Evolutionary conservation across 1,140 invertebrate species (phyloP), one percentile per base, ranked within the genome.

Genomic region (Pseudobourletiella spinata): DNA sequence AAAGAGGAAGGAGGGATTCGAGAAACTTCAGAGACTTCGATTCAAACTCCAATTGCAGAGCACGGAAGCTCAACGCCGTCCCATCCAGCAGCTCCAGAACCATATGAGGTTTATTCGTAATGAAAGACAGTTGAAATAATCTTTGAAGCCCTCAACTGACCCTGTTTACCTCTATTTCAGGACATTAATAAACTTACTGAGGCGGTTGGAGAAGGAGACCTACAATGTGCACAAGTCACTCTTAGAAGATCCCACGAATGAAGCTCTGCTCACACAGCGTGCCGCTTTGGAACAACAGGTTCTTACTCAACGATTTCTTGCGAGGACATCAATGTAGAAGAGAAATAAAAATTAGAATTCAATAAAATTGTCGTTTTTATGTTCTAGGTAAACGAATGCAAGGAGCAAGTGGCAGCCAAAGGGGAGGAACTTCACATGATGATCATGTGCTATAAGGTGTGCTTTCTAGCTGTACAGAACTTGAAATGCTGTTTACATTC

Each of bases 341-440:
- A n/a, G n/a, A n/a, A n/a, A n/a, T n/a, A n/a, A n/a, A n/a, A n/a
- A n/a, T n/a, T n/a, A n/a, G n/a, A n/a, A n/a, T n/a, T n/a, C n/a
- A n/a, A n/a, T n/a, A n/a, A n/a, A n/a, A n/a, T n/a, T n/a, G n/a
- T n/a, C n/a, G n/a, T n/a, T n/a, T n/a, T n/a, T n/a, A n/a, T n/a
- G n/a, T n/a, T n/a, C 60, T 75, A 86, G 78, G 86, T 95, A 44
- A 85, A 89, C 64, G 88, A 93, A 59, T 91, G 89, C 72, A 98
- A 98, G 75, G 90, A 92, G 72, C 82, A 86, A 64, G 80, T 97
- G 8, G 86, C 84, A 70, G 82, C 82, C 0, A 83, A 88, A 64
- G 93, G 91, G 73, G 94, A 97, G 73, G 92, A 98, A 73, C 77
- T 98, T 20, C 89, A 95, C 68, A 89, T 94, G 72, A 91, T 92